Percentiles rank a stretch among this genome's conserved stretches.
These are phyloP conservation scores for Centropristis striata DNA, from an alignment of 2,113 vertebrate species.

Conservation along the genomic window DNA sequence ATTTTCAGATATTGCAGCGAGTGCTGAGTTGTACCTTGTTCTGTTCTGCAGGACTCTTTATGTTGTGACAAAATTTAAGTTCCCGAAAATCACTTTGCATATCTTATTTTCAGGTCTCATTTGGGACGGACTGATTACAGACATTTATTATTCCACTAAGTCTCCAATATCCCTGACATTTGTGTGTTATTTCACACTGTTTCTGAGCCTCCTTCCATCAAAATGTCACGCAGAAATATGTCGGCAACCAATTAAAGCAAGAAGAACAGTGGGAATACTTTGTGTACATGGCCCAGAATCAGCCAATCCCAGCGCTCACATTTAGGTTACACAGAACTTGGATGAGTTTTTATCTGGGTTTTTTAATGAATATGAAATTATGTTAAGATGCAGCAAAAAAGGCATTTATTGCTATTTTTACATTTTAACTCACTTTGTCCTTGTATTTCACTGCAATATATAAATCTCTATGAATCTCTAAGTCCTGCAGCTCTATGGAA, in stretches of 20 bases:
- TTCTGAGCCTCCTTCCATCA: too few relatives aligned
- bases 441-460: too few relatives aligned
- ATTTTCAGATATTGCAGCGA: too few relatives aligned
- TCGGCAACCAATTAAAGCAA: neutral
- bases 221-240: conserved; percentile 9
- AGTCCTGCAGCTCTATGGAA: too few relatives aligned
- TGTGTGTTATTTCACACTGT: too few relatives aligned
- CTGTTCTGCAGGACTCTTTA: too few relatives aligned
- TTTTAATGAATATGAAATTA: conserved; percentile 17
- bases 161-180: neutral
- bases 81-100: too few relatives aligned
- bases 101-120: neutral
- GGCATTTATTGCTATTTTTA: neutral
- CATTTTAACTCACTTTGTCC: too few relatives aligned
- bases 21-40: too few relatives aligned
- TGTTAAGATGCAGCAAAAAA: neutral
- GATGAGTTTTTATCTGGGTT: conserved; percentile 26
- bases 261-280: neutral
- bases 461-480: too few relatives aligned
- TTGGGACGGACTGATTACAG: neutral
- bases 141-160: neutral
- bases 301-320: neutral
- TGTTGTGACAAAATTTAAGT: too few relatives aligned
- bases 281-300: neutral
- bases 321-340: conserved; percentile 32